These are phyloP conservation scores for Aspiorhynchus laticeps DNA, from an alignment of 2,113 vertebrate species.

Conservation along the genomic window DNA sequence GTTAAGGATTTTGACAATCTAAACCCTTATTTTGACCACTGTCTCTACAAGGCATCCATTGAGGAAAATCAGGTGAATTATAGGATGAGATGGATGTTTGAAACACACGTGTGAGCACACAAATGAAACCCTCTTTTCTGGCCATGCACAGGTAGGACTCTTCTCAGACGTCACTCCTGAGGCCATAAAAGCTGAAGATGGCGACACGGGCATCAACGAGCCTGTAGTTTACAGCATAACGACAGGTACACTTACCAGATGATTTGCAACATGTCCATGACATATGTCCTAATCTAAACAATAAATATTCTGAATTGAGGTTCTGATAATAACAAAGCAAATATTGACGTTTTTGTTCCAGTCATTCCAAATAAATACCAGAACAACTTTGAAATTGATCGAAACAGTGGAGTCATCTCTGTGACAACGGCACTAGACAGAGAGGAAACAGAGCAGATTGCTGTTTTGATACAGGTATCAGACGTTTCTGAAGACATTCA, in stretches of 20 bases:
- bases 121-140: neutral
- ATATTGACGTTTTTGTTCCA: constrained; percentile 54
- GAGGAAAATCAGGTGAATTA: constrained; percentile 71
- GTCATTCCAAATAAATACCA: constrained; percentile 68
- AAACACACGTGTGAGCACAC: neutral
- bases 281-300: neutral
- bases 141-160: constrained; percentile 63
- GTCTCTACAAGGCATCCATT: no score
- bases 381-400: constrained; percentile 60
- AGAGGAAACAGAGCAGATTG: constrained; percentile 69
- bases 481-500: neutral
- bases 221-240: no score
- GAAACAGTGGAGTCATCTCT: constrained; percentile 68
- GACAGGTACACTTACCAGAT: constrained; percentile 52
- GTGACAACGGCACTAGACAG: constrained; percentile 70
- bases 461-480: constrained; percentile 77
- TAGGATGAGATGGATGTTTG: neutral
- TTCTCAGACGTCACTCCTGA: constrained; percentile 50
- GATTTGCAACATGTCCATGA: no score
- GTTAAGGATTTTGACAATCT: constrained; percentile 64
- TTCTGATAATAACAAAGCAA: neutral
- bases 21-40: no score
- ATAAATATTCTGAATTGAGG: neutral
- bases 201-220: no score
- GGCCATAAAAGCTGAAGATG: no score